Conservation (phyloP, 2,113 vertebrate genomes). For the Thamnaconus septentrionalis region DNA sequence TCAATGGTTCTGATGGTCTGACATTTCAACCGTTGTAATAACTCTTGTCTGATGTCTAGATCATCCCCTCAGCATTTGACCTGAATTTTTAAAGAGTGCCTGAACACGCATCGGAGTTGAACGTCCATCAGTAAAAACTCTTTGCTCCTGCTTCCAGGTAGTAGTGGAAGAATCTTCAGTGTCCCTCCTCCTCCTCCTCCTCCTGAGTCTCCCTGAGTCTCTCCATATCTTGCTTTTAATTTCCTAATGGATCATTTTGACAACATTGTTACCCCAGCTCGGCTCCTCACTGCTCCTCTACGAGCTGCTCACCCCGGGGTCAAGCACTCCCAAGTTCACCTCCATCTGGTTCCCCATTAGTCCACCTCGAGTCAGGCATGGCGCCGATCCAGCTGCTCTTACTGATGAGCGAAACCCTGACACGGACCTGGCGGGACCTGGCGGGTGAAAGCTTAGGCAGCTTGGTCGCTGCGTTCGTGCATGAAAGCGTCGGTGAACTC, state of each 20-base stretch:
- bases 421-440: background rate
- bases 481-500: too few species aligned
- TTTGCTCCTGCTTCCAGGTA: slow-evolving; percentile 20
- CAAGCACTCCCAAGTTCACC: slow-evolving; percentile 33
- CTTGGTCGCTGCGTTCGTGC: too few species aligned
- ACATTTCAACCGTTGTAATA: slow-evolving; percentile 48
- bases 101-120: slow-evolving; percentile 35
- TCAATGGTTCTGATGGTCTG: slow-evolving; percentile 37
- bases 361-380: slow-evolving; percentile 23
- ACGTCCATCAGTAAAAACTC: slow-evolving; percentile 28
- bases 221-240: slow-evolving; percentile 47
- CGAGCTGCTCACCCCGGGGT: slow-evolving; percentile 18
- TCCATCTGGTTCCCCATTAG: slow-evolving; percentile 24
- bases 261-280: slow-evolving; percentile 20
- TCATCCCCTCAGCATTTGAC: slow-evolving; percentile 17
- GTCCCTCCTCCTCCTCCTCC: slow-evolving; percentile 1
- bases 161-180: slow-evolving; percentile 4
- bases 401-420: slow-evolving; percentile 21
- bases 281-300: background rate
- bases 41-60: slow-evolving; percentile 25
- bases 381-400: slow-evolving; percentile 5
- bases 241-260: slow-evolving; percentile 65
- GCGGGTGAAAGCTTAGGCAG: too few species aligned
- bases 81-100: slow-evolving; percentile 30
- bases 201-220: background rate